phyloP scores from a whole-genome alignment of 2,113 vertebrate species.

The Agapornis roseicollis region DNA sequence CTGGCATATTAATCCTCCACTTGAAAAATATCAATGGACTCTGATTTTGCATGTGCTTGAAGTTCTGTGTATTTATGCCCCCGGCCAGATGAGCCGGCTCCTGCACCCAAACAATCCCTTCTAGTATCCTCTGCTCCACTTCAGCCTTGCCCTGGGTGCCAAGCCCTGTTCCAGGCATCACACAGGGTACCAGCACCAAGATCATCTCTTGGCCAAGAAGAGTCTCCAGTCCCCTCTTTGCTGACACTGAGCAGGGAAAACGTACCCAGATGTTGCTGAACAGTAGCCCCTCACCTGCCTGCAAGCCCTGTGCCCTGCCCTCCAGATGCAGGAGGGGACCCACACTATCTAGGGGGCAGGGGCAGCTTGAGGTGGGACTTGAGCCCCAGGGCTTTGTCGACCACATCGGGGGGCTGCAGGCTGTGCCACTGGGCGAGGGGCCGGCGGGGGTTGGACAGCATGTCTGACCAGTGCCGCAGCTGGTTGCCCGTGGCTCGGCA shows the following conservation, averaged over 20 bases:
- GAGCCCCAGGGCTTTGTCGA: slow-evolving; percentile 77
- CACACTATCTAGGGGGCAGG: background rate
- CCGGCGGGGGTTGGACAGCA: slow-evolving; percentile 89
- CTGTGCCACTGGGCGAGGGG: slow-evolving; percentile 93
- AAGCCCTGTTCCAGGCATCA: rapidly evolving
- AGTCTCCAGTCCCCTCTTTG: background rate
- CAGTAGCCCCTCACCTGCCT: background rate
- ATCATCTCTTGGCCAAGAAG: background rate
- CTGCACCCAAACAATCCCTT: rapidly evolving
- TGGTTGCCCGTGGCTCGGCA: slow-evolving; percentile 85
- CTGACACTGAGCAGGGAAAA: background rate
- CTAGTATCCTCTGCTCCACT: background rate
- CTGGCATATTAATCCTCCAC: rapidly evolving
- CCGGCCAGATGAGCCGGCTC: background rate
- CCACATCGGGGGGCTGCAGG: slow-evolving; percentile 81
- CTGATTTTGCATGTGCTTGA: background rate
- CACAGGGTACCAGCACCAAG: background rate
- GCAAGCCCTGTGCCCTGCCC: background rate
- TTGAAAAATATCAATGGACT: background rate
- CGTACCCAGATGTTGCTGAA: background rate
- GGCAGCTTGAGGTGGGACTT: slow-evolving; percentile 76
- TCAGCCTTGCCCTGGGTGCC: background rate
- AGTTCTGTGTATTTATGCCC: background rate
- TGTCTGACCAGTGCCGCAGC: slow-evolving; percentile 93
- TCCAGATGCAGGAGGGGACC: background rate